Evolutionary conservation across 2,888 invertebrate species (phyloP).

Genomic region (Philaethria dido): DNA sequence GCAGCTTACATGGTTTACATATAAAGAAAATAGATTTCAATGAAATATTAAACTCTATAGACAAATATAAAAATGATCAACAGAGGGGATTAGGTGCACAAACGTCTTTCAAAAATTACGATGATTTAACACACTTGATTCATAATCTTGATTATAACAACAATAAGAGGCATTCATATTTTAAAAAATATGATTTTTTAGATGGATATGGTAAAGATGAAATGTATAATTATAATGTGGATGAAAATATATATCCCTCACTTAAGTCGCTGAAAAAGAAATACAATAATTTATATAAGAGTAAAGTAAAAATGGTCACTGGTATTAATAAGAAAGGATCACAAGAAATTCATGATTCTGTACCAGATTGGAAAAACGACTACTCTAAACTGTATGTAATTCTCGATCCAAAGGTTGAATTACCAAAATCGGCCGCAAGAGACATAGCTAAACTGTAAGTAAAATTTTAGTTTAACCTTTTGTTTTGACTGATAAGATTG

Average conservation of each 20-base stretch:
- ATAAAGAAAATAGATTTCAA: conserved; percentile 5
- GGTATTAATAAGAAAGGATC: conserved; percentile 13
- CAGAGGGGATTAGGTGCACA: not conserved
- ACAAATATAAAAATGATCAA: not conserved
- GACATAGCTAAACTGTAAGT: conserved; percentile 63
- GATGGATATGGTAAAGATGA: not conserved
- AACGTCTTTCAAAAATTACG: not conserved
- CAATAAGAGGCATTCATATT: not conserved
- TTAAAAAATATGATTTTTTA: not conserved
- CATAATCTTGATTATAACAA: not conserved
- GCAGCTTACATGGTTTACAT: not conserved
- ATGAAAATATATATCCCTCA: conserved; percentile 1
- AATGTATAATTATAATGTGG: not conserved
- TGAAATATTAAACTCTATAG: not conserved
- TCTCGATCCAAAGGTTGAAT: conserved; percentile 55
- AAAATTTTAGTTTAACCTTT: not conserved
- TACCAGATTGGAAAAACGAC: conserved; percentile 44
- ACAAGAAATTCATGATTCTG: conserved; percentile 17
- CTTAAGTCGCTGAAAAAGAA: conserved; percentile 6
- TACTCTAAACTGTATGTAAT: conserved; percentile 65
- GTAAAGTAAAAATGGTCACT: not conserved
- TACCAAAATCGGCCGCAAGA: conserved; percentile 45
- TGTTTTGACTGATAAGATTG: too few species aligned
- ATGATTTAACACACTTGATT: not conserved
- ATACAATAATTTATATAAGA: conserved; percentile 7